Base-by-base conservation (phyloP, 2,888 invertebrate genomes). In the Caenorhabditis sp. region DNA sequence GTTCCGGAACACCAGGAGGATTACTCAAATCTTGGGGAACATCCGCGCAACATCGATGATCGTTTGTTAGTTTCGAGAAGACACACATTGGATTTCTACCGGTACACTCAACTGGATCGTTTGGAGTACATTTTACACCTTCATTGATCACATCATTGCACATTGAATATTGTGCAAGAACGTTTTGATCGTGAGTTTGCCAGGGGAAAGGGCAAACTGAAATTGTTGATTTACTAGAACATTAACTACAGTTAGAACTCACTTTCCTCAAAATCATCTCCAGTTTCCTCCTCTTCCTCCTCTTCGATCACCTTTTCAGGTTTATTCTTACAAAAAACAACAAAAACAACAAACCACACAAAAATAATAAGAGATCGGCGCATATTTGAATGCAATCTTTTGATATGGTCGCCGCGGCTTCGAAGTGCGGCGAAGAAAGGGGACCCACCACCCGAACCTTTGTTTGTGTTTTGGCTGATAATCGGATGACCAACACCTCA, bases 141-240 rank as follows among this genome's bases (percentile, higher is more conserved):
- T 83, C 83, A 32, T 83, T 61, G 61, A 80, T 75, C 7, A 82
- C 81, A 15, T 84, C 82, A 43, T 58, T 55, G 58, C 85, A 85
- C 78, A 79, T 82, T 9, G 84, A 74, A 58, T 82, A 85, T 26
- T 82, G 76, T 24, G 84, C 78, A 8, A 85, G 72, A 26, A 85
- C 83, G 58, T 85, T 85, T 58, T 84, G 81, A 41, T 84, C 84
- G 55, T 84, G 85, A n/a, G 83, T 83, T 62, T 85, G 85, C 85
- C 85, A 85, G 1, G 83, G 85, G 15, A 81, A 83, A 0, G 84
- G 83, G 48, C 85, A 85, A 9, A 84, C 85, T 84, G 63, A 35
- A 82, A 70, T 30, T 39, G 39, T 27, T 22, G 37, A 35, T 32
- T 48, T 43, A 20, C 6, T 1, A n/a, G 17, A n/a, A 39, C 15